Evolutionary conservation across 1,140 invertebrate genomes (phyloP), one percentile per base, ranked within the genome.

Genomic region (Calosoma granatense): DNA sequence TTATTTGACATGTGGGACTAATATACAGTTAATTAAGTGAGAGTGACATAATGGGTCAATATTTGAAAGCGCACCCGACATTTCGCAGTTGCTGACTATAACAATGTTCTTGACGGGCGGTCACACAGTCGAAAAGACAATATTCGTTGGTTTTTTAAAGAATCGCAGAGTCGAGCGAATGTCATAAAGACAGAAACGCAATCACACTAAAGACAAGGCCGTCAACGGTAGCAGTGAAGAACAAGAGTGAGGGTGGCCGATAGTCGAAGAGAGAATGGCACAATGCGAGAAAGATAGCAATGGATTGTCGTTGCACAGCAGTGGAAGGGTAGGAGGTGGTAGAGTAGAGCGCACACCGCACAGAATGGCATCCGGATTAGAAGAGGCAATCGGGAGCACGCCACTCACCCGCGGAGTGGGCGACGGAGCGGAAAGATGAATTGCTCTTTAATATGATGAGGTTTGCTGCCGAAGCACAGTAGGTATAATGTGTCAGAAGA

Each of bases 391-490:
- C 14, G 21, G 43, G 36, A 56, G 55, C 22, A 41, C 20, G 20
- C 55, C 43, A 20, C 22, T 23, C 43, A 51, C 51, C 41, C 51
- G 41, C 9, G 43, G 20, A 20, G 26, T 41, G 6, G 22, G 36
- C 3, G 17, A 43, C 30, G 20, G 17, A 20, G n/a, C 4, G 55
- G 30, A 53, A 63, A 64, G 63, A 65, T 65, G 60, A 61, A 65
- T 65, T 54, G 56, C 60, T 59, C 59, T 62, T 63, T 65, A 60
- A 65, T 65, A 63, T 63, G 62, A 65, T 65, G 63, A 63, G 62
- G 60, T 63, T 55, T 58, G 63, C 63, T 53, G 56, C 62, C 58
- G 26, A n/a, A 36, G 26, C 26, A 36, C 26, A 36, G 26, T 36
- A n/a, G n/a, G n/a, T n/a, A n/a, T n/a, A n/a, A n/a, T n/a, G n/a